These are phyloP conservation scores for Blomia tropicalis DNA, from an alignment of 2,888 invertebrate genomes.

Conservation along the genomic window DNA sequence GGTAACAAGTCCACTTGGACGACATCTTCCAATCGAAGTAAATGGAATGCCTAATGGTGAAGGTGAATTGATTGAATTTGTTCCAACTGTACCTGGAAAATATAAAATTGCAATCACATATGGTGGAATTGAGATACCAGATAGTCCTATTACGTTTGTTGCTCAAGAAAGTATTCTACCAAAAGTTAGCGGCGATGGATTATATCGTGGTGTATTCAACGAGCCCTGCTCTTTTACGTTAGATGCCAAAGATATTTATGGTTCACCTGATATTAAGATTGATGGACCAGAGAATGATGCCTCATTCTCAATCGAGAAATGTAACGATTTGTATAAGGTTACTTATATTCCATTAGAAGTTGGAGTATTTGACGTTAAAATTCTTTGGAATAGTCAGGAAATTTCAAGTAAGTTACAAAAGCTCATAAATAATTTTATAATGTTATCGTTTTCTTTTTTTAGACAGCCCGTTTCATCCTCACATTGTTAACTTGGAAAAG, in stretches of 20 bases:
- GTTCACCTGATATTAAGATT: conserved; percentile 41
- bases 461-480: conserved; percentile 68
- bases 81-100: conserved; percentile 66
- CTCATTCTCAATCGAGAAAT: conserved; percentile 40
- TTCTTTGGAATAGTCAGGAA: conserved; percentile 47
- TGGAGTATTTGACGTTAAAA: conserved; percentile 75
- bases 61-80: conserved; percentile 56
- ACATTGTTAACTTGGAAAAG: conserved; percentile 54
- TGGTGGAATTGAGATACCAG: conserved; percentile 44
- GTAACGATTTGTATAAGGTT: conserved; percentile 61
- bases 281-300: conserved; percentile 46
- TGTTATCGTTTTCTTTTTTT: conserved; percentile 33
- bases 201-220: conserved; percentile 34
- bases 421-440: not conserved
- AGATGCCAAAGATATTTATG: conserved; percentile 39
- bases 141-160: conserved; percentile 44
- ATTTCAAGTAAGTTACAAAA: conserved; percentile 36
- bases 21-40: conserved; percentile 62
- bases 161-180: conserved; percentile 33
- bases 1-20: conserved; percentile 69
- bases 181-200: conserved; percentile 29
- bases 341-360: conserved; percentile 76
- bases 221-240: conserved; percentile 43
- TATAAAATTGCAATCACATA: conserved; percentile 48
- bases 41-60: conserved; percentile 38